Conservation (phyloP, 2,797 vertebrate genomes). For the Halcyon badia region DNA sequence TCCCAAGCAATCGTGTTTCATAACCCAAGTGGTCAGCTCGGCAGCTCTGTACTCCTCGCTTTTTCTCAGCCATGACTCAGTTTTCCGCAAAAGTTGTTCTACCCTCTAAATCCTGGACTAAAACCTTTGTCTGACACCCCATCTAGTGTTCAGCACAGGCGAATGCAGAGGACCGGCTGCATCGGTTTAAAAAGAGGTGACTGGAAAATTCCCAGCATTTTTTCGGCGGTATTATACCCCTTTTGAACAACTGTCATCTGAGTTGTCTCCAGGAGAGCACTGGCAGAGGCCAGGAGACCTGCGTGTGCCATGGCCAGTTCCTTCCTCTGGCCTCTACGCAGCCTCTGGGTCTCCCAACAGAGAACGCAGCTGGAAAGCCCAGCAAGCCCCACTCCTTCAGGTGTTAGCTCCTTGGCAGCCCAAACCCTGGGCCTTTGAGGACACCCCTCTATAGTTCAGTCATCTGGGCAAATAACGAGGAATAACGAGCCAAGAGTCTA, state of each 20-base stretch:
- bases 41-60: neutral
- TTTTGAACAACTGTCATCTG: neutral
- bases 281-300: neutral
- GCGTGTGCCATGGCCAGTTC: no score
- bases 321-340: neutral
- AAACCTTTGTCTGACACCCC: constrained; percentile 32
- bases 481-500: neutral
- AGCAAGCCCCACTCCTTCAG: neutral
- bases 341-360: accelerated
- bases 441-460: neutral
- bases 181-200: neutral
- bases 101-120: neutral
- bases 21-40: neutral
- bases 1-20: neutral
- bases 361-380: neutral
- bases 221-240: neutral
- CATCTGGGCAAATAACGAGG: neutral
- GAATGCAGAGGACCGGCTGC: neutral
- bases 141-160: constrained; percentile 19
- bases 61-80: neutral
- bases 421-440: neutral
- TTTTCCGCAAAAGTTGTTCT: neutral
- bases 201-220: neutral
- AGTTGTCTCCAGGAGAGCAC: neutral
- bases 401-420: neutral